A percentile compares a stretch with the other conserved stretches of the same genome.
phyloP scores from a whole-genome alignment of 1,140 invertebrate genomes.

The Conopomorpha cramerella region DNA sequence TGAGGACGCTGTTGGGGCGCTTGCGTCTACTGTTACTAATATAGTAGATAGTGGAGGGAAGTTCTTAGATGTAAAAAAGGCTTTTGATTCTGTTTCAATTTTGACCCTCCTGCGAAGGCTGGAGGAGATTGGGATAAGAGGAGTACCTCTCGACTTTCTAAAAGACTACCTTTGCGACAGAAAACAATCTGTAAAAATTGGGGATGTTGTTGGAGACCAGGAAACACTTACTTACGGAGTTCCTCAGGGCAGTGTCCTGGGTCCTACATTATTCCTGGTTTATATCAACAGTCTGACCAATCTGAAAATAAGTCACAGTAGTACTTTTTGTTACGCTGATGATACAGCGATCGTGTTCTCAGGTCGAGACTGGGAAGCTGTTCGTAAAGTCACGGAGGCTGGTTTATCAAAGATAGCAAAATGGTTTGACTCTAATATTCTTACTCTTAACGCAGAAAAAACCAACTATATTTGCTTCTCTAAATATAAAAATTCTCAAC shows the following conservation, averaged over 20 bases:
- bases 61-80: background rate
- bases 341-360: background rate
- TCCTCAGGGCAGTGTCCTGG: background rate
- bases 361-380: background rate
- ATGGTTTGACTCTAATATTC: background rate
- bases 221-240: background rate
- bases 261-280: background rate
- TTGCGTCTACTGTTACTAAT: background rate
- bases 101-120: background rate
- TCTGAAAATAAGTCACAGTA: background rate
- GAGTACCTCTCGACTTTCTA: background rate
- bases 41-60: background rate
- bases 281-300: background rate
- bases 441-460: background rate
- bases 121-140: background rate
- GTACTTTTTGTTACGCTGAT: background rate
- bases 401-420: background rate
- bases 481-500: background rate
- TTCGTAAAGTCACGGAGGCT: background rate
- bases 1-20: slow-evolving; percentile 10
- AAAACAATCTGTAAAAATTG: background rate
- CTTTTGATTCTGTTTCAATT: background rate
- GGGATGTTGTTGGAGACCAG: background rate
- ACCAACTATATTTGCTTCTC: background rate
- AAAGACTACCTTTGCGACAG: background rate